Evolutionary conservation across 1,140 invertebrate species (phyloP).

Genomic region (Bilobella aurantiaca): DNA sequence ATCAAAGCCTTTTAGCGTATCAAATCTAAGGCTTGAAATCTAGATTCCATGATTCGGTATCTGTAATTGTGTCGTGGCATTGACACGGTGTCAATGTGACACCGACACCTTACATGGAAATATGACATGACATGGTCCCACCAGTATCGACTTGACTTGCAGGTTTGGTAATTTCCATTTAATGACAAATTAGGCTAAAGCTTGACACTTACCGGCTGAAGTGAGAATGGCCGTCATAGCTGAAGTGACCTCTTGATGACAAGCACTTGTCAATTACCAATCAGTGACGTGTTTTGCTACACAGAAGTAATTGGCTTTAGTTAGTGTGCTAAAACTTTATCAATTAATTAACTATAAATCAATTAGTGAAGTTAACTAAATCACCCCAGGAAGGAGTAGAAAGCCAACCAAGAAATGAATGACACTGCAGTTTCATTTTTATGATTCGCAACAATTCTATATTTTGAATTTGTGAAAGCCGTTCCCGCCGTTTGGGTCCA

Average conservation of each 20-base stretch:
- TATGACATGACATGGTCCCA: not conserved
- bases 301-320: not conserved
- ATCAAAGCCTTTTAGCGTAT: not conserved
- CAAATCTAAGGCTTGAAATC: no score
- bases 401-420: not conserved
- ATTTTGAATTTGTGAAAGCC: not conserved
- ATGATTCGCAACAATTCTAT: not conserved
- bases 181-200: not conserved
- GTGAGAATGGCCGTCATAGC: conserved; percentile 25
- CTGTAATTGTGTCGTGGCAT: not conserved
- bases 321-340: no score
- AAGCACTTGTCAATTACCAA: not conserved
- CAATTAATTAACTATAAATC: no score
- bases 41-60: not conserved
- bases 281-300: not conserved
- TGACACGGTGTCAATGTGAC: no score
- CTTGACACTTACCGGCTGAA: conserved; percentile 23
- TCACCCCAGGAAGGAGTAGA: no score
- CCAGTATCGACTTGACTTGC: not conserved
- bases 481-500: no score
- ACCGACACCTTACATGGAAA: no score
- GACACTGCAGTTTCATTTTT: not conserved
- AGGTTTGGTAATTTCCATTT: not conserved
- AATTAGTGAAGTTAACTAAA: no score
- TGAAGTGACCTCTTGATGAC: not conserved